phyloP scores from a whole-genome alignment of 2,113 vertebrate genomes.

The Notothenia coriiceps region DNA sequence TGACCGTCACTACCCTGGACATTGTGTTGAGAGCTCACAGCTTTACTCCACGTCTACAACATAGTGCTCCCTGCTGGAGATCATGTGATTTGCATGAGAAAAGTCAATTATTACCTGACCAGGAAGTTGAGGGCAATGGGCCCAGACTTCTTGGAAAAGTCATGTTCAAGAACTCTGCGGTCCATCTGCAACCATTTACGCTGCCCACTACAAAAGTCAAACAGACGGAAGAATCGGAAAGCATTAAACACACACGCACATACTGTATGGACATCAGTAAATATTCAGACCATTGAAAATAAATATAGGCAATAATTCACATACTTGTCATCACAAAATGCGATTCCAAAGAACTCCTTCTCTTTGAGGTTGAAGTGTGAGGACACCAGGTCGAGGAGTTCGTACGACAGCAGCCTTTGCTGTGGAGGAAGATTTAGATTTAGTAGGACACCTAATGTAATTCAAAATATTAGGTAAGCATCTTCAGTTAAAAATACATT shows the following conservation, averaged over 20 bases:
- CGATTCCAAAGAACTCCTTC: conserved; percentile 98
- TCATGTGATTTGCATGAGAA: conserved; percentile 1
- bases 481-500: too few species aligned
- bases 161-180: conserved; percentile 96
- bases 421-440: conserved; percentile 72
- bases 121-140: conserved; percentile 93
- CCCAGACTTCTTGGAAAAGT: conserved; percentile 96
- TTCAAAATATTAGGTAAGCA: not conserved
- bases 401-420: conserved; percentile 98
- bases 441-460: not conserved
- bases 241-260: not conserved
- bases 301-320: conserved; percentile 61
- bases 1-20: not conserved
- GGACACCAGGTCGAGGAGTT: conserved; percentile 97
- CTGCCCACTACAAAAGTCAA: conserved; percentile 88
- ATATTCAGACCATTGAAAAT: not conserved
- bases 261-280: not conserved
- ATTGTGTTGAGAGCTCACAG: not conserved
- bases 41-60: conserved; percentile 6
- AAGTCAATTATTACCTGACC: conserved; percentile 88
- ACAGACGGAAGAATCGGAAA: conserved; percentile 16
- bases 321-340: conserved; percentile 97
- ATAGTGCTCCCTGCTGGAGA: conserved; percentile 65
- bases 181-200: conserved; percentile 98
- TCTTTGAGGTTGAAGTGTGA: conserved; percentile 99